Base-by-base conservation (phyloP, 2,888 invertebrate genomes). In the Tromatobia lineatoria region DNA sequence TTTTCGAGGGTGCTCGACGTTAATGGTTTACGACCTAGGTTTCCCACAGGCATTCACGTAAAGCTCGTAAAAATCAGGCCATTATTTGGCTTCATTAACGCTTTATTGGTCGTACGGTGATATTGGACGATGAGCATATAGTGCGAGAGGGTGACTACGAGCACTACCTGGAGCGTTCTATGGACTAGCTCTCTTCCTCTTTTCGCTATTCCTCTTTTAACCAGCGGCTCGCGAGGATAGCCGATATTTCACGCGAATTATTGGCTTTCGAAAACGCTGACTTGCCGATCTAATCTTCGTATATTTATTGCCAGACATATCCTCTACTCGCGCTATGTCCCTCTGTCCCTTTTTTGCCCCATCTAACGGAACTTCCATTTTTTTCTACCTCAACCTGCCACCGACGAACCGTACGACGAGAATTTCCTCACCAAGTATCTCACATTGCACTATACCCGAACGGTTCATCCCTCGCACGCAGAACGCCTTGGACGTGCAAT, bases 161-260 rank as follows among this genome's bases (percentile, higher is more conserved):
- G 13, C 42, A 71, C 59, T 29, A 67, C 57, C 57, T 50, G 64
- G 69, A 23, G 34, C 52, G 73, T 64, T 71, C 59, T 59, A 45
- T 45, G 76, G 42, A 50, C 70, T 66, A 42, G 47, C 18, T 38
- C 54, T 29, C 67, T 29, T 69, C 77, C 76, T 64, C 61, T 61
- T 59, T 47, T 38, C 50, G 47, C 73, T 66, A 66, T 77, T 77
- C 54, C 67, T 71, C 69, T 84, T 84, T 81, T 81, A 81, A 81
- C 84, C 78, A 78, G 78, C 69, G 52, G 69, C 80, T 78, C 83
- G 75, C 70, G 76, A 80, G 83, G 83, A 80, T 83, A 74, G 83
- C 82, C 87, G 86, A 88, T 88, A 88, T 88, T 87, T 88, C 86
- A 87, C 87, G 87, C 88, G 88, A 88, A 88, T 88, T 88, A 88